Evolutionary conservation across 2,888 invertebrate genomes (phyloP), one percentile per base, ranked within the genome.

Genomic region (Aspidiotus rigidus): DNA sequence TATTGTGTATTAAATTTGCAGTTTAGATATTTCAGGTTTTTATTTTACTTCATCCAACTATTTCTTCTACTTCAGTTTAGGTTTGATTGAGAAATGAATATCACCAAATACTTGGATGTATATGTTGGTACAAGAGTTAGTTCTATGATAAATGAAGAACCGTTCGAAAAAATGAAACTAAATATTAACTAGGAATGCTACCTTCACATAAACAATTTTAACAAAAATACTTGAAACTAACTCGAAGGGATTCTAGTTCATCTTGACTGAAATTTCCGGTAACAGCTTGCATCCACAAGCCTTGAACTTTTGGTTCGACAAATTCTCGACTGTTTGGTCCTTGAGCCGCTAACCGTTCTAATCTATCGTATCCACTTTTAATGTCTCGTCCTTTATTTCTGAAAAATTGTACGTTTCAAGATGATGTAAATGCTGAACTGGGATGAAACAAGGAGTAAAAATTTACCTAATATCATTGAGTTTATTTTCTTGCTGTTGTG

Each of bases 251-350:
- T 70, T 86, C 85, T 11, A 95, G 80, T 79, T 95, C 94, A 71
- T 88, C 86, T 0, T 84, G 81, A 28, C 87, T 84, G 78, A 96
- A 95, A 77, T 92, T 88, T 11, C 86, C 85, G 66, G 87, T 83
- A 16, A 86, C 77, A 3, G 94, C 95, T 70, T 90, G 80, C 74
- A 84, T 85, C 95, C 95, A 96, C 42, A 96, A 79, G 0, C 88
- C 88, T 77, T 91, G 89, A 1, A 95, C 94, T 80, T 92, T 90
- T 0, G 92, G 90, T 76, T 96, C 95, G 57, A 90, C 84, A 77
- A 96, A 96, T 76, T 93, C 93, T 76, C 85, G 86, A 75, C 88
- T 89, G 70, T 86, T 85, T 0, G 90, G 89, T 75, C 87, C 92
- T 78, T 84, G 85, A 1, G 88, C 85, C 17, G 91, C 84, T 71